A percentile compares a stretch with the other conserved stretches of the same genome.
These are phyloP conservation scores for Lagorchestes hirsutus DNA, from an alignment of 2,797 vertebrate genomes.

Conservation along the genomic window DNA sequence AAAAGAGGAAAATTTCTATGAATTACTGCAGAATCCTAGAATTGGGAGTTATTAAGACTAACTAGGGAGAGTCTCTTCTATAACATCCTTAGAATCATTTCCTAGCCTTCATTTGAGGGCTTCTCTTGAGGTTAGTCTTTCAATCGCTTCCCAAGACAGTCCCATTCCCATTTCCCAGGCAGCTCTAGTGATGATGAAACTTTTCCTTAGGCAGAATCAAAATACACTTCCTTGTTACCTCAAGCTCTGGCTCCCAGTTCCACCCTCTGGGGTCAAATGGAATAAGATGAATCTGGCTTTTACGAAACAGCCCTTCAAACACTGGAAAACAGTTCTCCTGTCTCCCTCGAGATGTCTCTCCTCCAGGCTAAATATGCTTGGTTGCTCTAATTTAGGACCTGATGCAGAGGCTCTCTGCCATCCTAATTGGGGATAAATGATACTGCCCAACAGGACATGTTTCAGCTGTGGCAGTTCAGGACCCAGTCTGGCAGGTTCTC, in stretches of 20 bases:
- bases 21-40: background rate
- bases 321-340: background rate
- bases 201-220: background rate
- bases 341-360: background rate
- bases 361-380: background rate
- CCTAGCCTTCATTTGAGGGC: background rate
- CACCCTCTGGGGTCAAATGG: background rate
- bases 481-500: background rate
- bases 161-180: background rate
- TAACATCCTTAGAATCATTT: background rate
- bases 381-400: background rate
- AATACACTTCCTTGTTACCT: background rate
- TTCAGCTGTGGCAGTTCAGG: background rate
- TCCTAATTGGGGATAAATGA: background rate
- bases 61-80: background rate
- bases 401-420: background rate
- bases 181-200: background rate
- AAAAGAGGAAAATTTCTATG: background rate
- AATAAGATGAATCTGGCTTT: background rate
- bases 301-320: background rate
- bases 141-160: background rate
- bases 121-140: background rate
- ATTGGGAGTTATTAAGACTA: background rate
- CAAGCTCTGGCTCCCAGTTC: conserved; percentile 15
- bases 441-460: background rate